Evolutionary conservation across 2,888 invertebrate genomes (phyloP), one percentile per base, ranked within the genome.

Genomic region (Drosophila antonietae): DNA sequence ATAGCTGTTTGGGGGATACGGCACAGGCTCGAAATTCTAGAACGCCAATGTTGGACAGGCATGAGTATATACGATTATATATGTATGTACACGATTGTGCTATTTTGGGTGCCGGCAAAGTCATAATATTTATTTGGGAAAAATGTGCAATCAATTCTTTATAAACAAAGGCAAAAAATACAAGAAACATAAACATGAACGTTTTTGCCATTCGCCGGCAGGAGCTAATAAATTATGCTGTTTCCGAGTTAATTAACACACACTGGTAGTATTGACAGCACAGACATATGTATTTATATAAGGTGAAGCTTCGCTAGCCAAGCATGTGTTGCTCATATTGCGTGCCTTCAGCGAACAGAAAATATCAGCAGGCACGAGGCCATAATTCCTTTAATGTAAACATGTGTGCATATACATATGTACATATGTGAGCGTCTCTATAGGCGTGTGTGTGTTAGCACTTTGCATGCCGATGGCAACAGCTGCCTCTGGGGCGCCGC

Each of bases 11-110:
- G 94, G 94, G 0, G 96, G 94, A 57, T 97, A 95, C 0, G 95
- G 93, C 0, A 96, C 96, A 3, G 97, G 96, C 80, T 96, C 95
- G 90, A 97, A 97, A 83, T 96, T 95, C 96, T 97, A 52, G 31
- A 87, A 83, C 43, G 47, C 66, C 39, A 60, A 37, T 56, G 47
- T 66, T 63, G 15, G 53, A 65, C 35, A 61, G 12, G 5, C 31
- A 46, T n/a, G 15, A 64, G 28, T 59, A 15, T 63, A 18, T 20
- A 28, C 51, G 28, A 10, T 33, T 28, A 28, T 37, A 66, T 59
- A 51, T 51, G 10, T 39, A 68, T 51, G 46, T 44, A 9, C 57
- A 18, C 18, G 39, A 62, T 55, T n/a, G 31, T 71, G 65, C 66
- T 73, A 73, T 71, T 75, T 71, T 28, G 31, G 65, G 51, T 41